Percentiles rank a stretch among this genome's conserved stretches.
Evolutionary conservation across 2,113 vertebrate genomes (phyloP).

Genomic region (crab-eating macaque (Macaca fascicularis)): T2T-MFA8v1.1 NC_088379.1:133058001-133058500

Average conservation of each 20-base stretch:
- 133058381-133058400: background rate
- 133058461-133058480: background rate
- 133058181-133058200: background rate
- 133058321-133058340: background rate
- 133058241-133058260: background rate
- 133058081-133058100: background rate
- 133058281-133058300: background rate
- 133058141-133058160: background rate
- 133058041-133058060: background rate
- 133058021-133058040: background rate
- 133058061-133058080: background rate
- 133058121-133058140: background rate
- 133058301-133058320: background rate
- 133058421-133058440: background rate
- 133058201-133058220: background rate
- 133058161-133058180: background rate
- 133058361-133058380: background rate
- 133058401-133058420: background rate
- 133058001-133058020: background rate
- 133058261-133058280: background rate
- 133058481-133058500: background rate
- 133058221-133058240: background rate
- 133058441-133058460: background rate
- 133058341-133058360: background rate
- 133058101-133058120: background rate